These are phyloP conservation scores for Dromas ardeola DNA, from an alignment of 2,113 vertebrate genomes.

Conservation along the genomic window DNA sequence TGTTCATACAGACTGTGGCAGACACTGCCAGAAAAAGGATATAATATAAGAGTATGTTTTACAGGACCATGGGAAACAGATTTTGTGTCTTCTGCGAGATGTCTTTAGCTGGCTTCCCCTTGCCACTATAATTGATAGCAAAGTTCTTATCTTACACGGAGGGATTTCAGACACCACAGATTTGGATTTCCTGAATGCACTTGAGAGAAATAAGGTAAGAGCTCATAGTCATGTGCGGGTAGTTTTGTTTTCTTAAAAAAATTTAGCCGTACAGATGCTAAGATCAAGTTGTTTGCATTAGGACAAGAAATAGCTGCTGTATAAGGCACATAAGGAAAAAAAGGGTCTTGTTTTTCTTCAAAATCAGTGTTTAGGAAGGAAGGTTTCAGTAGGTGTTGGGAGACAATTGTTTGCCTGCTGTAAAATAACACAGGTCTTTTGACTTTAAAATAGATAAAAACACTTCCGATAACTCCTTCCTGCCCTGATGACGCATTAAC, in stretches of 20 bases:
- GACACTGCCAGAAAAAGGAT: background rate
- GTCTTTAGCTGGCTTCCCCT: slow-evolving; percentile 92
- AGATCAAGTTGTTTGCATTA: background rate
- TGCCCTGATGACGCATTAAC: background rate
- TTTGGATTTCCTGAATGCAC: slow-evolving; percentile 81
- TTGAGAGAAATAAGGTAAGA: slow-evolving; percentile 90
- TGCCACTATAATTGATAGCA: slow-evolving; percentile 89
- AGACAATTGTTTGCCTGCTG: background rate
- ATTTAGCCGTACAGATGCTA: background rate
- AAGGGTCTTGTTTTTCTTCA: background rate
- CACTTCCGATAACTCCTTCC: background rate
- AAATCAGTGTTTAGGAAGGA: background rate
- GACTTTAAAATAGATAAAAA: background rate
- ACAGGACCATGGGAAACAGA: slow-evolving; percentile 84
- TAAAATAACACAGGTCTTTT: background rate
- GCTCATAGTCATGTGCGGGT: background rate
- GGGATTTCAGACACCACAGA: slow-evolving; percentile 94
- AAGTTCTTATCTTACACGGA: slow-evolving; percentile 92
- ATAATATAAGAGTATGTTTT: background rate
- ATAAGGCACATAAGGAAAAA: background rate
- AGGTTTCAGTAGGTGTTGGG: background rate
- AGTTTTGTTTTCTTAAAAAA: background rate
- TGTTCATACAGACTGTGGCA: background rate
- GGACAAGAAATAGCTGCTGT: background rate
- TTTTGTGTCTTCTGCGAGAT: slow-evolving; percentile 86